These are phyloP conservation scores for Daphoenositta chrysoptera DNA, from an alignment of 2,113 vertebrate species.

Conservation along the genomic window DNA sequence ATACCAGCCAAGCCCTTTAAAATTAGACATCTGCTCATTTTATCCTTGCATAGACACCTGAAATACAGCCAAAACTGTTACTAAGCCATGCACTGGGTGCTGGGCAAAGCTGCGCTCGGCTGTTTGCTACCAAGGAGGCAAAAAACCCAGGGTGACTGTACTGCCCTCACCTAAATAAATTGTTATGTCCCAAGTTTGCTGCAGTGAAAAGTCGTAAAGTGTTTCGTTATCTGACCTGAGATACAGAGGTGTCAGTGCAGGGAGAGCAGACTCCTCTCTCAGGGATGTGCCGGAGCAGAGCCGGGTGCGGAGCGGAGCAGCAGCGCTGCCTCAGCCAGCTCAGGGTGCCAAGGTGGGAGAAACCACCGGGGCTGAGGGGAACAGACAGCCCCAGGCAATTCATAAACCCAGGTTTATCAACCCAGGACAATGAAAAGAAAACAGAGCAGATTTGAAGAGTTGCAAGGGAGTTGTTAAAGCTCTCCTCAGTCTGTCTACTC, in stretches of 20 bases:
- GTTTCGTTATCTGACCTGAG: neutral
- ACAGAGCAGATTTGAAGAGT: neutral
- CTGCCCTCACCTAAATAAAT: neutral
- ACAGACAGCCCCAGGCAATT: neutral
- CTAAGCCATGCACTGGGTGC: neutral
- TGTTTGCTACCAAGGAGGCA: neutral
- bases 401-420: neutral
- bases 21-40: slow-evolving; percentile 10
- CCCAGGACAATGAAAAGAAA: neutral
- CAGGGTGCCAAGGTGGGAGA: neutral
- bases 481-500: neutral
- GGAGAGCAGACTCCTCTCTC: neutral
- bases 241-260: neutral
- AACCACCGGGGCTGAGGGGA: neutral
- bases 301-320: neutral
- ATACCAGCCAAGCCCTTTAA: neutral
- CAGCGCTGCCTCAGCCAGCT: neutral
- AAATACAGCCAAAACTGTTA: neutral
- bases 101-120: neutral
- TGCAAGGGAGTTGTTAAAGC: neutral
- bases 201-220: neutral
- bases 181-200: neutral
- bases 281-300: neutral
- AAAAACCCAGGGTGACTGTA: neutral
- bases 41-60: neutral